These are phyloP conservation scores for Toxotes jaculatrix DNA, from an alignment of 2,113 vertebrate species.

Conservation along the genomic window DNA sequence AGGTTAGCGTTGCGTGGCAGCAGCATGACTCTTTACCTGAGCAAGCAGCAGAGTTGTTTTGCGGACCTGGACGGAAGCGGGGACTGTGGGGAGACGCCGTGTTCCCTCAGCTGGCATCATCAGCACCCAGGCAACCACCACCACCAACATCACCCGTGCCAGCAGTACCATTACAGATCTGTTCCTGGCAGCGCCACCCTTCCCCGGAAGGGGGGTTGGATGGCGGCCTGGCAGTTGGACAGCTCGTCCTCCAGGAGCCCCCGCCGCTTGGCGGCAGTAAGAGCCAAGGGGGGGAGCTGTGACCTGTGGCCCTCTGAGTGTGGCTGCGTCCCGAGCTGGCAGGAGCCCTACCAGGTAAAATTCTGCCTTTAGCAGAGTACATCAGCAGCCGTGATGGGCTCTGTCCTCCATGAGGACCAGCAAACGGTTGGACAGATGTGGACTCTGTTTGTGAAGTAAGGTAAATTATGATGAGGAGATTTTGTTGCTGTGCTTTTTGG, in stretches of 20 bases:
- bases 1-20: constrained; percentile 21
- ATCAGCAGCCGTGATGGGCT: neutral
- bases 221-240: constrained; percentile 81
- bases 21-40: constrained; percentile 87
- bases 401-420: neutral
- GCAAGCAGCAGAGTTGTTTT: constrained; percentile 86
- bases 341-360: constrained; percentile 88
- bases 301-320: constrained; percentile 87
- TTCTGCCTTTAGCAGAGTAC: neutral
- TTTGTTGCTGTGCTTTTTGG: neutral
- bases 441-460: neutral
- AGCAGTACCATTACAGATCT: constrained; percentile 66
- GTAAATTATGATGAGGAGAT: neutral
- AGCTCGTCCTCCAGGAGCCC: constrained; percentile 83
- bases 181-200: constrained; percentile 60
- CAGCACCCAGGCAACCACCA: constrained; percentile 53
- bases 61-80: constrained; percentile 78
- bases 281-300: constrained; percentile 82
- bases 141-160: constrained; percentile 57
- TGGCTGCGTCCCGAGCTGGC: constrained; percentile 85
- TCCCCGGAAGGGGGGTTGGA: constrained; percentile 72
- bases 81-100: constrained; percentile 74
- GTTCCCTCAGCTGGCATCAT: constrained; percentile 81
- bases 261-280: constrained; percentile 64
- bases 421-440: neutral